These are phyloP conservation scores for Sycobia sp. DNA, from an alignment of 1,140 invertebrate genomes.

Conservation along the genomic window DNA sequence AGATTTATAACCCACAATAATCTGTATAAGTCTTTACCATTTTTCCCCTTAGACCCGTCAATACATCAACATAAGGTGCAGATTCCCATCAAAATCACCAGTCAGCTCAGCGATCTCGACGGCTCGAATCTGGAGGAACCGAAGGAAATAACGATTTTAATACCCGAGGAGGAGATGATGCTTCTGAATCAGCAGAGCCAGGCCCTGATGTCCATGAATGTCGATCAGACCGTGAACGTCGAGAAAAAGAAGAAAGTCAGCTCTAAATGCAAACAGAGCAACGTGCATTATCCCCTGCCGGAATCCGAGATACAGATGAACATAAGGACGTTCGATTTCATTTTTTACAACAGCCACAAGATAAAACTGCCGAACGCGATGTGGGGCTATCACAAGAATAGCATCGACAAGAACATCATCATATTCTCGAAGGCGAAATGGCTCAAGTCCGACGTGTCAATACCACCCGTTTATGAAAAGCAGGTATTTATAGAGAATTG, in stretches of 20 bases:
- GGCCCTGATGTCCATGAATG: too few species aligned
- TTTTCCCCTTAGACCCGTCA: too few species aligned
- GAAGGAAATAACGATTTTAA: constrained; percentile 19
- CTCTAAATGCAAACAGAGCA: not conserved
- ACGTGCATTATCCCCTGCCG: constrained; percentile 4
- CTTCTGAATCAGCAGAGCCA: constrained; percentile 16
- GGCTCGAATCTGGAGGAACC: constrained; percentile 3
- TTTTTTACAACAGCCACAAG: constrained; percentile 27
- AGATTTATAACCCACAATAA: too few species aligned
- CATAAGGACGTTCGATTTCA: constrained; percentile 15
- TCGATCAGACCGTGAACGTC: too few species aligned
- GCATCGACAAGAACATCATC: constrained; percentile 22
- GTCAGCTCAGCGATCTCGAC: not conserved
- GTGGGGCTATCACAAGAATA: constrained; percentile 31
- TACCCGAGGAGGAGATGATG: constrained; percentile 17
- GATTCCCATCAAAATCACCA: constrained; percentile 7
- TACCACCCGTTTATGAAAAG: constrained; percentile 27
- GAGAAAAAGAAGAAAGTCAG: not conserved
- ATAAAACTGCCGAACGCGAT: constrained; percentile 24
- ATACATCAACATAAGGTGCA: too few species aligned
- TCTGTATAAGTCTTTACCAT: too few species aligned
- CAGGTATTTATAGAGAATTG: too few species aligned
- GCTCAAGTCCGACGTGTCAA: constrained; percentile 22
- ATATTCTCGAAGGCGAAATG: constrained; percentile 27
- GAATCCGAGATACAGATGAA: constrained; percentile 27